These are phyloP conservation scores for Callocephalon fimbriatum DNA, from an alignment of 2,113 vertebrate species.

Conservation along the genomic window DNA sequence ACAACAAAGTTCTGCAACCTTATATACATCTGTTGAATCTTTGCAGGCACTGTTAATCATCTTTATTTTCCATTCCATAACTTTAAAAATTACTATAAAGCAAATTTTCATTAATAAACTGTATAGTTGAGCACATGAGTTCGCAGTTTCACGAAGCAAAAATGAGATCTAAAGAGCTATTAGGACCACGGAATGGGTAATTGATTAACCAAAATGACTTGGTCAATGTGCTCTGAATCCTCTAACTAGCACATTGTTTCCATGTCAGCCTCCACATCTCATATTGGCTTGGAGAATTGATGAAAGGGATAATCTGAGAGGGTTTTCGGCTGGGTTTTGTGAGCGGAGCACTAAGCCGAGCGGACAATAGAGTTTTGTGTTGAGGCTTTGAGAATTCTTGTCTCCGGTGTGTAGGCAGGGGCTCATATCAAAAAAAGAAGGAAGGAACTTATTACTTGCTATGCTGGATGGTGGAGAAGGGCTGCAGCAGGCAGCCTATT, in stretches of 20 bases:
- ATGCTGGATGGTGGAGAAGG: background rate
- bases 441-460: background rate
- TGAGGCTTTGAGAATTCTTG: background rate
- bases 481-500: background rate
- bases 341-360: background rate
- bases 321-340: background rate
- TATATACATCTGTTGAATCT: background rate
- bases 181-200: conserved; percentile 35
- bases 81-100: conserved; percentile 22
- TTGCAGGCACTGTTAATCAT: conserved; percentile 29
- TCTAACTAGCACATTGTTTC: background rate
- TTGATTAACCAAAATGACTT: conserved; percentile 37
- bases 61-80: conserved; percentile 58
- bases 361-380: background rate
- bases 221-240: background rate
- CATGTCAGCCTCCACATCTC: background rate
- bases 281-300: background rate
- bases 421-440: background rate
- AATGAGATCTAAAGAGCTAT: conserved; percentile 39
- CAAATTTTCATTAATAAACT: conserved; percentile 24
- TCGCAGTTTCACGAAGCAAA: background rate
- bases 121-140: background rate
- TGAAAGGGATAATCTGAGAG: background rate
- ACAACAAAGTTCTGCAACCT: background rate
- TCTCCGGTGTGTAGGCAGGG: rapidly evolving